Evolutionary conservation across 2,113 vertebrate species (phyloP).

Genomic region (Nothoprocta pentlandii): DNA sequence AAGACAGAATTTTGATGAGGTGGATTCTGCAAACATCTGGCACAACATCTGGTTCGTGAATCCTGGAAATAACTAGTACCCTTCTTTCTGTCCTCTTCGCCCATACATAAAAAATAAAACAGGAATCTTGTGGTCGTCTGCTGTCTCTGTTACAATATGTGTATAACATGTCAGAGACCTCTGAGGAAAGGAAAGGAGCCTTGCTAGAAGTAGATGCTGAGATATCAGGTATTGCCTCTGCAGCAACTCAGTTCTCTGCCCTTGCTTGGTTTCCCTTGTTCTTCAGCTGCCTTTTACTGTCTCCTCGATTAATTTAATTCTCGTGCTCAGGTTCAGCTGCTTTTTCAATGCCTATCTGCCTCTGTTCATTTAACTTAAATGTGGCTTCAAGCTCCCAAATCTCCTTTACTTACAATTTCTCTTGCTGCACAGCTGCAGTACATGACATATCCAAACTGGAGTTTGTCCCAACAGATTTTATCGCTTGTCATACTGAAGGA

Average conservation of each 20-base stretch:
- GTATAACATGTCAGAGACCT: accelerated
- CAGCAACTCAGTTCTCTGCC: neutral
- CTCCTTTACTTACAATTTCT: neutral
- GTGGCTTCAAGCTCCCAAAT: neutral
- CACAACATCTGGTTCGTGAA: conserved; percentile 14
- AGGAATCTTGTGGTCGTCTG: neutral
- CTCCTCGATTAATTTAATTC: neutral
- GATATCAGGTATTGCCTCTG: neutral
- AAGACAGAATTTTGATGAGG: neutral
- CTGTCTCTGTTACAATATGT: neutral
- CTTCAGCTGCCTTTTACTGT: neutral
- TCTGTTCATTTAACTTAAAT: neutral
- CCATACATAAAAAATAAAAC: neutral
- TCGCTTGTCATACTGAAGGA: neutral
- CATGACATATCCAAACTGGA: neutral
- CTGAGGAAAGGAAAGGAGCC: neutral
- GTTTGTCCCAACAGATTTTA: neutral
- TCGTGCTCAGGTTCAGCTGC: neutral
- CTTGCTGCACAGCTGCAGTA: neutral
- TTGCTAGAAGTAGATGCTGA: neutral
- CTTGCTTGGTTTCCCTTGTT: neutral
- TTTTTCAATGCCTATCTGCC: neutral
- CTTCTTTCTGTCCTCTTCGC: neutral
- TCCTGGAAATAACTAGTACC: neutral
- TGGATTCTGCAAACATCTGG: neutral